phyloP scores from a whole-genome alignment of 2,797 vertebrate genomes.

The Catamblyrhynchus diadema region DNA sequence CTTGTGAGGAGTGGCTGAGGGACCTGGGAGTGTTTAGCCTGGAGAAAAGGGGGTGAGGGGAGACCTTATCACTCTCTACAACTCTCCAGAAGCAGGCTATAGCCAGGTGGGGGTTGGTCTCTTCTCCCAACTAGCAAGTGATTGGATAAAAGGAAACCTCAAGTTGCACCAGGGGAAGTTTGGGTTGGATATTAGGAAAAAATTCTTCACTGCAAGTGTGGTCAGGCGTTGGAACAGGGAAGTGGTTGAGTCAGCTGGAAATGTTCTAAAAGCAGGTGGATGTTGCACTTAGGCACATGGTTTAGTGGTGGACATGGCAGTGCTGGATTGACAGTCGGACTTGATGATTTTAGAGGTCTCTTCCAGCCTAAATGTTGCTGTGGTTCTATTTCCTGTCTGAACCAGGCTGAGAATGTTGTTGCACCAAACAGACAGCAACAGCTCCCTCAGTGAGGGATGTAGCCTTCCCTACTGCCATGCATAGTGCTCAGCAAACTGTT shows the following conservation, averaged over 20 bases:
- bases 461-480: background rate
- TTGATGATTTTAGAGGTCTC: background rate
- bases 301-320: background rate
- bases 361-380: background rate
- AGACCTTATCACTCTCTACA: background rate
- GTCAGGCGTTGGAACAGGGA: background rate
- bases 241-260: background rate
- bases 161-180: background rate
- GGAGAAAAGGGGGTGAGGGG: background rate
- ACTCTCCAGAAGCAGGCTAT: background rate
- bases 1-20: background rate
- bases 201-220: background rate
- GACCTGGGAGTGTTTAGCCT: background rate
- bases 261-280: background rate
- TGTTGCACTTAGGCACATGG: background rate
- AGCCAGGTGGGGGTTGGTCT: no score
- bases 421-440: background rate
- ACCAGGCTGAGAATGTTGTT: background rate
- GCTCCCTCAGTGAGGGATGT: no score
- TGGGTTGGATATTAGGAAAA: background rate
- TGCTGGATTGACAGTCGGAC: background rate
- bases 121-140: background rate
- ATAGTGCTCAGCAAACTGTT: background rate
- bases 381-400: background rate
- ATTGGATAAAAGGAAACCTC: background rate